phyloP scores from a whole-genome alignment of 1,140 invertebrate species.

The Alviniconcha marisindica region DNA sequence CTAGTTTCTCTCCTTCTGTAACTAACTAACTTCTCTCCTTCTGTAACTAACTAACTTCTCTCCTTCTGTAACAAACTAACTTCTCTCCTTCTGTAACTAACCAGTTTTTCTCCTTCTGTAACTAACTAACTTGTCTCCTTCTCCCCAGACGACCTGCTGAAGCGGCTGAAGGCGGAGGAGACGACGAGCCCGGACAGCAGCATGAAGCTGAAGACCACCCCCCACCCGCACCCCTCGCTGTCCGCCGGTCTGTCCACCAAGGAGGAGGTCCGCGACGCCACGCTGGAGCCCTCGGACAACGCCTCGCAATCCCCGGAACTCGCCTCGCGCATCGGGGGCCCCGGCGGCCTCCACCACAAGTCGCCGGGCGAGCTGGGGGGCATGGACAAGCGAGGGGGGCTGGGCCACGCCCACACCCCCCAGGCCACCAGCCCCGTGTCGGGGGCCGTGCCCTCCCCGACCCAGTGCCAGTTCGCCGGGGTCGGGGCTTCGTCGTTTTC shows the following conservation, averaged over 20 bases:
- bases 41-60: no score
- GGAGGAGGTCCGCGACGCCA: slow-evolving; percentile 21
- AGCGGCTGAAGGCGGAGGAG: background rate
- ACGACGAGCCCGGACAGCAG: background rate
- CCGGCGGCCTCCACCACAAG: background rate
- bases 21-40: no score
- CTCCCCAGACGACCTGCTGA: slow-evolving; percentile 8
- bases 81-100: no score
- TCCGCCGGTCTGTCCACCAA: background rate
- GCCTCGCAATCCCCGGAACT: background rate
- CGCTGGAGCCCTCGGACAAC: background rate
- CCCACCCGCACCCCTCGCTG: background rate
- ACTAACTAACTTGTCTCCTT: no score
- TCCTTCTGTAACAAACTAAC: no score
- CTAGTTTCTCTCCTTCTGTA: no score
- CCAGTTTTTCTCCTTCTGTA: no score
- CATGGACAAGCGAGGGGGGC: slow-evolving; percentile 17
- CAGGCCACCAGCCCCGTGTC: slow-evolving; percentile 4
- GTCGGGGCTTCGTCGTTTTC: background rate
- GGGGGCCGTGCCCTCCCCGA: slow-evolving; percentile 16
- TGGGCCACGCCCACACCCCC: background rate
- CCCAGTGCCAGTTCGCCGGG: slow-evolving; percentile 42
- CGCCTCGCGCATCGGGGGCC: background rate
- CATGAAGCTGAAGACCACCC: slow-evolving; percentile 39
- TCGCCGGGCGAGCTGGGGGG: background rate